These are phyloP conservation scores for Vimba vimba DNA, from an alignment of 2,113 vertebrate genomes.

Conservation along the genomic window DNA sequence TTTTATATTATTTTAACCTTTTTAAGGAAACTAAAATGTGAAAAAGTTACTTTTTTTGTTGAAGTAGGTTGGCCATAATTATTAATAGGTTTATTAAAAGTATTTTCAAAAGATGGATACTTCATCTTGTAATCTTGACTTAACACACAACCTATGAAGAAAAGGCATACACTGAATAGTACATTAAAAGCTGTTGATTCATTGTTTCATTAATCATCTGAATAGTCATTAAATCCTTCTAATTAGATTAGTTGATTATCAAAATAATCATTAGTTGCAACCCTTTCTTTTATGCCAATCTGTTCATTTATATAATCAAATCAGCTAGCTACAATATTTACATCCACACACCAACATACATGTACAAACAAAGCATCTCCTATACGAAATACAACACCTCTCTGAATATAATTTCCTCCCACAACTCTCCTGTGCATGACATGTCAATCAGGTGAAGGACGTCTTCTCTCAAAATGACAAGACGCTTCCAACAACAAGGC, in stretches of 20 bases:
- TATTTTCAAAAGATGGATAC: too few species aligned
- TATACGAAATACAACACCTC: slow-evolving; percentile 45
- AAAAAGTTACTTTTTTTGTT: too few species aligned
- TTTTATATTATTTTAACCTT: too few species aligned
- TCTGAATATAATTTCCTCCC: slow-evolving; percentile 41
- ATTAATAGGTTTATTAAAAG: too few species aligned
- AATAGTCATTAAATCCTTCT: not conserved
- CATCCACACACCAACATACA: not conserved
- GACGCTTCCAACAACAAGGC: slow-evolving; percentile 11
- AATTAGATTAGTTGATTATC: not conserved
- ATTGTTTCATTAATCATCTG: not conserved
- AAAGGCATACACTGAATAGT: not conserved
- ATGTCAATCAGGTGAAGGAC: slow-evolving; percentile 46
- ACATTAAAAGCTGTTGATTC: not conserved
- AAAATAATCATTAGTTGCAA: not conserved
- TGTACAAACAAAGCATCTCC: slow-evolving; percentile 12
- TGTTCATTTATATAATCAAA: not conserved
- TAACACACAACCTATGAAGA: not conserved
- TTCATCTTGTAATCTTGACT: not conserved
- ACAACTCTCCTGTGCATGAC: slow-evolving; percentile 20
- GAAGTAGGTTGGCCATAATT: too few species aligned
- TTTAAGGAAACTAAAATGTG: too few species aligned
- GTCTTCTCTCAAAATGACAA: slow-evolving; percentile 37
- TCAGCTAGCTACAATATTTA: not conserved
- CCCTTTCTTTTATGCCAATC: not conserved